phyloP scores from a whole-genome alignment of 2,888 invertebrate genomes.

The Agrochola litura region DNA sequence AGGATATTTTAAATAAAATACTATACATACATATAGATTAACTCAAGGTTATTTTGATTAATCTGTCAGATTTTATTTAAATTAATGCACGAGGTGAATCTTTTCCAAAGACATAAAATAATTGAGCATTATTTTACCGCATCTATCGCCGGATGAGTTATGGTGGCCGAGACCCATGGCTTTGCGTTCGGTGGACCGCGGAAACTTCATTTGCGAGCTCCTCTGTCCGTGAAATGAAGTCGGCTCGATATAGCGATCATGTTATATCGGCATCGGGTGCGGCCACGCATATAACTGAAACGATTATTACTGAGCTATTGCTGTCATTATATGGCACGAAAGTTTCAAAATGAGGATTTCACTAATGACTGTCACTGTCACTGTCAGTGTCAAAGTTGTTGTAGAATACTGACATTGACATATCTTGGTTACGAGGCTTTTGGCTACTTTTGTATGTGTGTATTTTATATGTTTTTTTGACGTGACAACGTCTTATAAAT shows the following conservation, averaged over 20 bases:
- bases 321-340: neutral
- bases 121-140: constrained; percentile 59
- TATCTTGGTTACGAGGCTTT: too few relatives aligned
- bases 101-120: neutral
- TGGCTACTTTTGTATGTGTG: too few relatives aligned
- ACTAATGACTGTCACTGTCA: too few relatives aligned
- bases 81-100: neutral
- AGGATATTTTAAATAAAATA: neutral
- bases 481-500: too few relatives aligned
- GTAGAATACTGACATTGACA: neutral
- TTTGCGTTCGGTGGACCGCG: constrained; percentile 84
- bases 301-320: constrained; percentile 59
- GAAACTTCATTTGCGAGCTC: constrained; percentile 90
- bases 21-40: neutral
- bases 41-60: neutral
- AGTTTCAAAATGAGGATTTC: neutral
- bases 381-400: neutral
- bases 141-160: constrained; percentile 68
- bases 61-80: neutral
- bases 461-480: too few relatives aligned
- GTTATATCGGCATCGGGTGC: constrained; percentile 73
- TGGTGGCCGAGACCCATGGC: constrained; percentile 65
- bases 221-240: constrained; percentile 90
- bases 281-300: constrained; percentile 66
- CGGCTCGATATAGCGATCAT: constrained; percentile 80